Evolutionary conservation across 2,797 vertebrate species (phyloP), one percentile per base, ranked within the genome.

Genomic region (Enteromius thamalakanensis): DNA sequence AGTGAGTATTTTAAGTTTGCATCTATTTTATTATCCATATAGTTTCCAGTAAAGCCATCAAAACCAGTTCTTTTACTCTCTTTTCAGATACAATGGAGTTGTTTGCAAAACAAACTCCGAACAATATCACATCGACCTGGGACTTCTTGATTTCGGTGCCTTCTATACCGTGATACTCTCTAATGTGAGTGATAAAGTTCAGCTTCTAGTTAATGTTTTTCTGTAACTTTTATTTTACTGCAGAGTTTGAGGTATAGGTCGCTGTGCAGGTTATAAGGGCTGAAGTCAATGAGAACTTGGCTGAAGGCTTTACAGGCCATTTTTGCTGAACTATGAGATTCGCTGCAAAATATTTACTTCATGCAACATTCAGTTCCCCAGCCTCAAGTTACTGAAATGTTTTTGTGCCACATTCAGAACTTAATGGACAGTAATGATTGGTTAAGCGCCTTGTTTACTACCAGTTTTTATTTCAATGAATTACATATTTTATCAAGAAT

Each of bases 101-200:
- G 83, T 42, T 29, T 96, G 94, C 89, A 75, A 64, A 53, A 86
- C 68, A 6, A 82, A 75, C 62, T 77, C 40, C 9, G 80, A 75
- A 14, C 32, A 80, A 1, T 94, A 94, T 70, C 1, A 23, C 11
- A 77, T 98, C 34, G 82, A 95, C 84, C 89, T 99, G 40, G 97
- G 96, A 40, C 91, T 97, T 64, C 93, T 99, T 69, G 96, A 98
- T 90, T 97, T 97, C 3, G 97, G 96, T 6, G 95, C 94, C 0
- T 92, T 94, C 0, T 99, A 99, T 91, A 96, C 97, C 0, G 0
- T 96, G 81, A 89, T 97, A 72, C 93, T 99, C 83, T 85, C n/a
- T 17, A 89, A 93, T 29, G 98, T 99, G 91, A 93, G 94, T 80
- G 40, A 53, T 58, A 12, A 3, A 47, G 62, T 67, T 70, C 14